phyloP scores from a whole-genome alignment of 2,797 vertebrate species.

The Spatula clypeata region DNA sequence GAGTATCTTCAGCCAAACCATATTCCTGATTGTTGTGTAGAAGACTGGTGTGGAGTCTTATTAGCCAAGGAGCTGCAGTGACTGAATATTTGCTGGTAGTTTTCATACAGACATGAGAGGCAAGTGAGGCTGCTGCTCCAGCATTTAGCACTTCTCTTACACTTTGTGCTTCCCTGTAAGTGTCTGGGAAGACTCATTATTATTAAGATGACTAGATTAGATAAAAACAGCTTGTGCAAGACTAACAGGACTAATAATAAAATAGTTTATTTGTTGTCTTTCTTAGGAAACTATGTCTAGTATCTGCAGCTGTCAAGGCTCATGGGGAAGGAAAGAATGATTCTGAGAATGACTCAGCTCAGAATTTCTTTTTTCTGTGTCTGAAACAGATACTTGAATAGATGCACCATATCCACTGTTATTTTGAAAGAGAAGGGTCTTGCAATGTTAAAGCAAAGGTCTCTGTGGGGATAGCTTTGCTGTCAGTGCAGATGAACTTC shows the following conservation, averaged over 20 bases:
- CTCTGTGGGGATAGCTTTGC: background rate
- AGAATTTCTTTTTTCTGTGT: background rate
- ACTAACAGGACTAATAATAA: background rate
- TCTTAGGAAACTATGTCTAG: background rate
- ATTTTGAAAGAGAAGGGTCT: background rate
- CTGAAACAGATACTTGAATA: background rate
- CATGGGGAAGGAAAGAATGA: background rate
- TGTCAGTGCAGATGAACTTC: background rate
- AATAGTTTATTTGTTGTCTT: background rate
- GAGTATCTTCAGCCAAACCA: background rate
- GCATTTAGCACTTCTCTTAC: background rate
- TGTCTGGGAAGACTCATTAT: background rate
- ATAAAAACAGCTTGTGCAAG: background rate
- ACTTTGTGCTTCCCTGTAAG: background rate
- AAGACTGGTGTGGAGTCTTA: background rate
- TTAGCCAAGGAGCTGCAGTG: background rate
- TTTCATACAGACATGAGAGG: background rate
- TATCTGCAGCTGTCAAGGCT: background rate
- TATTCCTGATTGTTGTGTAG: background rate
- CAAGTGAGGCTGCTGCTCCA: background rate
- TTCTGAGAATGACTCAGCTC: background rate
- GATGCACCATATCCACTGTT: background rate
- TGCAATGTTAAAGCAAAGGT: background rate
- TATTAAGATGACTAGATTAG: background rate
- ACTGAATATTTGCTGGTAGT: background rate